Conservation (phyloP, 2,888 invertebrate species). For the Drosophila limbata region DNA sequence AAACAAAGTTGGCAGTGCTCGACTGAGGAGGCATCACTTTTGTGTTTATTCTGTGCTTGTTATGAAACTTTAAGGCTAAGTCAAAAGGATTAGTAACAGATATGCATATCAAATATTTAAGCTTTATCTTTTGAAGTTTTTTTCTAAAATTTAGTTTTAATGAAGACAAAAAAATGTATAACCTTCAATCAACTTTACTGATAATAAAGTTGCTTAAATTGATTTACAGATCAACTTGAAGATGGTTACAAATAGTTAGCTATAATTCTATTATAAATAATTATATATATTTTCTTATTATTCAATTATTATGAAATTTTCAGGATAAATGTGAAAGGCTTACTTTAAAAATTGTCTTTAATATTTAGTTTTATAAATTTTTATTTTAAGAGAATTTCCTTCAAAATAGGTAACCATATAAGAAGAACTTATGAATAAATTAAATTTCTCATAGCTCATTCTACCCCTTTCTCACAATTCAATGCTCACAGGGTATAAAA, state of each 20-base stretch:
- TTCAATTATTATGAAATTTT: background rate
- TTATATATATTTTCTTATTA: too few relatives aligned
- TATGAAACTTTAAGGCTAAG: background rate
- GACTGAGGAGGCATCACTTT: background rate
- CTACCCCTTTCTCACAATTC: background rate
- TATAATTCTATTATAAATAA: too few relatives aligned
- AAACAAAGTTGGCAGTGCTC: background rate
- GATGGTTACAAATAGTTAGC: too few relatives aligned
- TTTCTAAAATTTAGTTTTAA: background rate
- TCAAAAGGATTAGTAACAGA: background rate
- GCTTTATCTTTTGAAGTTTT: background rate
- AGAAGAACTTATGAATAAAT: too few relatives aligned
- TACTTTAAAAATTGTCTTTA: background rate
- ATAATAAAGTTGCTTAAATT: background rate
- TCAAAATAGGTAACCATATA: too few relatives aligned
- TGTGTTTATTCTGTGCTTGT: background rate
- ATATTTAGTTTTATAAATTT: background rate
- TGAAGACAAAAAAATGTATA: too few relatives aligned
- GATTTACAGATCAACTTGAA: too few relatives aligned
- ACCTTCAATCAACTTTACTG: background rate
- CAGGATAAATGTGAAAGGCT: background rate
- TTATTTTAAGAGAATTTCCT: background rate
- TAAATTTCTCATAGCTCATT: background rate
- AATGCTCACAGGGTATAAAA: conserved; percentile 32
- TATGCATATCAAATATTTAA: background rate